A percentile compares a stretch with the other conserved stretches of the same genome.
These are phyloP conservation scores for Lindbergichthys nudifrons DNA, from an alignment of 2,797 vertebrate species.

Conservation along the genomic window DNA sequence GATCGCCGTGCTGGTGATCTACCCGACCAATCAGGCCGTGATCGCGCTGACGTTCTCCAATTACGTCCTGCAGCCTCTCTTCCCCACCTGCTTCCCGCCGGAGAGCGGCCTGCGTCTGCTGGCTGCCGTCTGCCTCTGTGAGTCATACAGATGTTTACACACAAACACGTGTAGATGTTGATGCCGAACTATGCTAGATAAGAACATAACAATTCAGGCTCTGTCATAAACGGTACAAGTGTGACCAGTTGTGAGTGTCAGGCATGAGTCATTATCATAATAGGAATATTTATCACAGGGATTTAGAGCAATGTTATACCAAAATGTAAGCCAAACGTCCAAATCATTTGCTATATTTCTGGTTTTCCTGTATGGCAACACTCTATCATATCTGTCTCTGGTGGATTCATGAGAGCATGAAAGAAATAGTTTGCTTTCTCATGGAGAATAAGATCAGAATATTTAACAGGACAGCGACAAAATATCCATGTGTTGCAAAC, in stretches of 20 bases:
- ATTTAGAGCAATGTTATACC: not conserved
- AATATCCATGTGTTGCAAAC: not conserved
- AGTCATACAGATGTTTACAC: conserved; percentile 62
- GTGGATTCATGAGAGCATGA: not conserved
- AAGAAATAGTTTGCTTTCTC: not conserved
- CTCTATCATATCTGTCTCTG: too few relatives aligned
- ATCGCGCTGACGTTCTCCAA: conserved; percentile 96
- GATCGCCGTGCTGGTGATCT: conserved; percentile 95
- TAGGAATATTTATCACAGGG: not conserved
- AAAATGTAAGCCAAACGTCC: not conserved
- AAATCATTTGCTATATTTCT: not conserved
- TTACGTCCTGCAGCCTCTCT: conserved; percentile 93
- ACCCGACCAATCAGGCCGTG: conserved; percentile 95
- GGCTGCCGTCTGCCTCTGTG: conserved; percentile 91
- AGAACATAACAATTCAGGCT: not conserved
- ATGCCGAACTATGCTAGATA: not conserved
- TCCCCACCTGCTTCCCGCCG: conserved; percentile 91
- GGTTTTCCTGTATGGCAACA: not conserved
- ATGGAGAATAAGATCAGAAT: not conserved
- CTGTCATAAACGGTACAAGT: not conserved
- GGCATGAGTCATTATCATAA: not conserved
- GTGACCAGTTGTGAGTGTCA: too few relatives aligned
- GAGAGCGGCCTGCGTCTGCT: conserved; percentile 90
- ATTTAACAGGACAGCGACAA: not conserved
- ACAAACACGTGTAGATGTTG: not conserved